Percentiles rank a stretch among this genome's conserved stretches.
phyloP scores from a whole-genome alignment of 1,140 invertebrate species.

The Nomia melanderi region DNA sequence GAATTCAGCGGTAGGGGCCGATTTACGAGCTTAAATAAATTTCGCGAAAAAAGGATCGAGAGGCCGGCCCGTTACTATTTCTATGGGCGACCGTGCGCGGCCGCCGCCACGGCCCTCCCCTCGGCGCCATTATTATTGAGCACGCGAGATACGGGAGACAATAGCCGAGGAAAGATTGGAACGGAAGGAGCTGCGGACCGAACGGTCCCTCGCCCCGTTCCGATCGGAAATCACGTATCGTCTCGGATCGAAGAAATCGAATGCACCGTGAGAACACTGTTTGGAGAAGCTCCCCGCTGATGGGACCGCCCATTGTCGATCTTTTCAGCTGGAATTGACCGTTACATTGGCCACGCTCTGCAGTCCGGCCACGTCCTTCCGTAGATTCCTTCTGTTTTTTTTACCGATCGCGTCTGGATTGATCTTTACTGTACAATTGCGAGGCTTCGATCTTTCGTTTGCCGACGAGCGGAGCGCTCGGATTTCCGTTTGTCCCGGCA shows the following conservation, averaged over 20 bases:
- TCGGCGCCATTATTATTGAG: slow-evolving; percentile 57
- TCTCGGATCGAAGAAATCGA: slow-evolving; percentile 11
- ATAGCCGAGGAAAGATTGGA: slow-evolving; percentile 51
- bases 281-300: not conserved
- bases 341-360: not conserved
- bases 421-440: too few species aligned
- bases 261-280: slow-evolving; percentile 1
- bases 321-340: not conserved
- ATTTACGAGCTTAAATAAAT: slow-evolving; percentile 68
- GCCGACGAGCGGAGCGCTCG: too few species aligned
- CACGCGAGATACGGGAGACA: slow-evolving; percentile 48
- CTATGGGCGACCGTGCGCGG: slow-evolving; percentile 16
- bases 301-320: not conserved
- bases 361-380: not conserved
- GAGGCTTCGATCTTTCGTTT: too few species aligned
- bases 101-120: slow-evolving; percentile 32
- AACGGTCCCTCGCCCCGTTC: not conserved
- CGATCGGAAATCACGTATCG: slow-evolving; percentile 26
- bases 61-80: slow-evolving; percentile 37
- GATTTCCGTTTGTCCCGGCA: too few species aligned
- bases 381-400: not conserved
- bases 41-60: slow-evolving; percentile 35
- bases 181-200: slow-evolving; percentile 17
- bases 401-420: not conserved
- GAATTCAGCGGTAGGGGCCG: slow-evolving; percentile 46